Evolutionary conservation across 2,797 vertebrate genomes (phyloP).

Genomic region (Acanthornis magna): DNA sequence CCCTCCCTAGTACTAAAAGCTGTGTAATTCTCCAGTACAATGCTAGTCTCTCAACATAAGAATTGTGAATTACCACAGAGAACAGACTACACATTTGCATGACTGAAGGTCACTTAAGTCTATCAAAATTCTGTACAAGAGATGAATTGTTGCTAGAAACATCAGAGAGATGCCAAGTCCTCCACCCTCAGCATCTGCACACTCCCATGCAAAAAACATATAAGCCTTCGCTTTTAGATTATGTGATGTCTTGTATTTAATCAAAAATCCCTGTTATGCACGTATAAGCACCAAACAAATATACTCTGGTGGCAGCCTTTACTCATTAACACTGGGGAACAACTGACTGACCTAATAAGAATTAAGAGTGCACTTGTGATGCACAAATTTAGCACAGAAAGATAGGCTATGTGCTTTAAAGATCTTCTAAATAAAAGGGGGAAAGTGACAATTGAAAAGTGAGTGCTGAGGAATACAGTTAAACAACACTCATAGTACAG

Average conservation of each 20-base stretch:
- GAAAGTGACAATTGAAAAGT: background rate
- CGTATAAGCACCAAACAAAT: background rate
- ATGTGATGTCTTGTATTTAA: background rate
- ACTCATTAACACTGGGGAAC: background rate
- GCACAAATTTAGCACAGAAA: background rate
- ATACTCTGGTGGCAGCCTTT: background rate
- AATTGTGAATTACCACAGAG: background rate
- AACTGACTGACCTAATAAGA: background rate
- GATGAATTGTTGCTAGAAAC: background rate
- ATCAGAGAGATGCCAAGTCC: background rate
- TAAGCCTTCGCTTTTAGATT: background rate
- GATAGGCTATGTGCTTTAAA: background rate
- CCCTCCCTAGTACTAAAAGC: background rate
- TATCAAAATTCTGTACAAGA: background rate
- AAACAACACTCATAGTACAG: background rate
- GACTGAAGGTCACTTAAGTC: background rate
- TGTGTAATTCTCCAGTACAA: background rate
- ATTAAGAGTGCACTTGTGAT: background rate
- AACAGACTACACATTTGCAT: background rate
- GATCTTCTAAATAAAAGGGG: background rate
- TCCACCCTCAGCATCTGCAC: background rate
- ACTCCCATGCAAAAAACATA: fast-evolving
- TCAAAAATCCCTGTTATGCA: background rate
- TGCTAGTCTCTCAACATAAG: background rate
- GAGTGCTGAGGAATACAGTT: background rate